Conservation (phyloP, 2,113 vertebrate species). For the Pterophyllum scalare region DNA sequence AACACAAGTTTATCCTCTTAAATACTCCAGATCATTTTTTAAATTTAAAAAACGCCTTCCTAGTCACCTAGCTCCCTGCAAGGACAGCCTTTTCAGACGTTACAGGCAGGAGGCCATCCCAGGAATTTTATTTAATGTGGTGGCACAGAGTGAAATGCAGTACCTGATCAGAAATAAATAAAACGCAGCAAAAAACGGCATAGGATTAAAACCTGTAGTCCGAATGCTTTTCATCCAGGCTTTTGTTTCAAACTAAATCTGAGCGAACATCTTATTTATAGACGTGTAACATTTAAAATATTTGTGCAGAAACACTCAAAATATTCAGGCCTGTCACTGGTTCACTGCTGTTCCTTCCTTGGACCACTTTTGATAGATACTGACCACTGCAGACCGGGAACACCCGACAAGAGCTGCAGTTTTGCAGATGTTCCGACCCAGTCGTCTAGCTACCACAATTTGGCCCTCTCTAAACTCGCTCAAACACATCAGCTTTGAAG, state of each 20-base stretch:
- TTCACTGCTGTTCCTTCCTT: too few relatives aligned
- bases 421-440: too few relatives aligned
- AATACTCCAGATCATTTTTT: background rate
- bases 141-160: background rate
- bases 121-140: background rate
- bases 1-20: background rate
- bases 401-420: too few relatives aligned
- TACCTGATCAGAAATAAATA: background rate
- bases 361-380: too few relatives aligned
- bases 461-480: too few relatives aligned
- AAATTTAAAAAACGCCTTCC: rapidly evolving
- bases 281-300: background rate
- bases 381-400: too few relatives aligned
- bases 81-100: background rate
- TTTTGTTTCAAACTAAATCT: background rate
- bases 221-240: background rate
- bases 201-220: background rate
- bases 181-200: background rate
- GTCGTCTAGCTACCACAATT: too few relatives aligned
- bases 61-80: background rate
- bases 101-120: background rate
- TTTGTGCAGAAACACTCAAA: background rate
- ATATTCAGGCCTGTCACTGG: background rate
- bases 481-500: too few relatives aligned
- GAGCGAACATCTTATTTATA: background rate